These are phyloP conservation scores for Seira sanloemensis DNA, from an alignment of 2,888 invertebrate genomes.

Conservation along the genomic window DNA sequence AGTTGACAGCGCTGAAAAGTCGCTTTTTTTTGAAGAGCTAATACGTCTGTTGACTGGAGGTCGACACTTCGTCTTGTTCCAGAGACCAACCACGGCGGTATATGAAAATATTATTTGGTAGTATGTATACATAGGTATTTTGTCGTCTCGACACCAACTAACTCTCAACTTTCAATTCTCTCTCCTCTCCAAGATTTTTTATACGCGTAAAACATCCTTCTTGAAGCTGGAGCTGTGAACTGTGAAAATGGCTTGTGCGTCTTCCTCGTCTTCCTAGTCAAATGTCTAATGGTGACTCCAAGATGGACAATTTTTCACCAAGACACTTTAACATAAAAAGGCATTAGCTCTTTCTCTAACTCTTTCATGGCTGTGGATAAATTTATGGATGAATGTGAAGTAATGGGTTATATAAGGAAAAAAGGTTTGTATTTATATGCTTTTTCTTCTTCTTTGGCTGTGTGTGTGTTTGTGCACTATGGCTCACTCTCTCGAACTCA, in stretches of 20 bases:
- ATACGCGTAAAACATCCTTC: neutral
- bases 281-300: constrained; percentile 6
- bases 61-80: constrained; percentile 39
- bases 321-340: constrained; percentile 44
- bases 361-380: constrained; percentile 1
- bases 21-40: constrained; percentile 22
- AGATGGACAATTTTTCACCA: constrained; percentile 60
- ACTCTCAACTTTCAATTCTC: neutral
- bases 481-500: neutral
- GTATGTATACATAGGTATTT: neutral
- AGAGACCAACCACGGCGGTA: constrained; percentile 32
- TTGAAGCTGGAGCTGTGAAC: neutral
- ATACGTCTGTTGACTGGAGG: constrained; percentile 57
- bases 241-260: neutral
- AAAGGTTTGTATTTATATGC: neutral
- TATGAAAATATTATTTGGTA: neutral
- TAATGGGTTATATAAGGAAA: constrained; percentile 19
- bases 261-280: neutral
- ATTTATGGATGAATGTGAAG: constrained; percentile 46
- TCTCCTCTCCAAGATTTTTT: too few species aligned
- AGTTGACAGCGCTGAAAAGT: too few species aligned
- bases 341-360: neutral
- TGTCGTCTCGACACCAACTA: neutral
- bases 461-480: neutral
- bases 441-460: neutral